A percentile compares a stretch with the other conserved stretches of the same genome.
These are phyloP conservation scores for Galbula dea DNA, from an alignment of 2,113 vertebrate genomes.

Conservation along the genomic window DNA sequence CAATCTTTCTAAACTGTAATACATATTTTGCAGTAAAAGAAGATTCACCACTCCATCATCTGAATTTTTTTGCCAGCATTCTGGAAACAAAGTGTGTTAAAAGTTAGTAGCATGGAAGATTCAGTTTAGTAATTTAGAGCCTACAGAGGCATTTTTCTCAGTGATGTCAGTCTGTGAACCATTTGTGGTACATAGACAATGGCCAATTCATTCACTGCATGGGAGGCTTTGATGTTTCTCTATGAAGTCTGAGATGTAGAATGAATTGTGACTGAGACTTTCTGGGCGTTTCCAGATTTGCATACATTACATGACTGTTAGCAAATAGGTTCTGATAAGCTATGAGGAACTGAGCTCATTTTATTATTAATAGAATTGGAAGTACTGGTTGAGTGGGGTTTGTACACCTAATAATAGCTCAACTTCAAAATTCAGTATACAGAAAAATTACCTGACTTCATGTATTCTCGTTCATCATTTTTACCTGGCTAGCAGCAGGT, in stretches of 20 bases:
- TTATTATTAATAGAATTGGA: not conserved
- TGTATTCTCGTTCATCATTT: not conserved
- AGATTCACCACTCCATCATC: not conserved
- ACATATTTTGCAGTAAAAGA: conserved; percentile 28
- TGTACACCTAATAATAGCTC: not conserved
- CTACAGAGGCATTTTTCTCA: not conserved
- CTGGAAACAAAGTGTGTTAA: conserved; percentile 14
- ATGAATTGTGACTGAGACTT: not conserved
- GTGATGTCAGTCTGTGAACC: conserved; percentile 4
- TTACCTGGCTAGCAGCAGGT: not conserved
- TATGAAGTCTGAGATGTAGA: not conserved
- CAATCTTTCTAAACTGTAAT: conserved; percentile 44
- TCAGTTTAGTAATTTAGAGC: conserved; percentile 20
- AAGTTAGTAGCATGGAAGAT: not conserved
- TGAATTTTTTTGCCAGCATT: not conserved
- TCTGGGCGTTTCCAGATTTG: not conserved
- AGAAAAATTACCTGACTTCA: not conserved
- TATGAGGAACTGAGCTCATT: not conserved
- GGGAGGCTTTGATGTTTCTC: not conserved
- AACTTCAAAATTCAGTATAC: not conserved
- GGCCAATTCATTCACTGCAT: not conserved
- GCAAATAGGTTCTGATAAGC: not conserved
- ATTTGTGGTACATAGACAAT: not conserved
- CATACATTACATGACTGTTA: not conserved
- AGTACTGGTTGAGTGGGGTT: not conserved